A percentile compares a stretch with the other conserved stretches of the same genome.
Conservation (phyloP, 2,888 invertebrate genomes). For the Drosophila robusta region DNA sequence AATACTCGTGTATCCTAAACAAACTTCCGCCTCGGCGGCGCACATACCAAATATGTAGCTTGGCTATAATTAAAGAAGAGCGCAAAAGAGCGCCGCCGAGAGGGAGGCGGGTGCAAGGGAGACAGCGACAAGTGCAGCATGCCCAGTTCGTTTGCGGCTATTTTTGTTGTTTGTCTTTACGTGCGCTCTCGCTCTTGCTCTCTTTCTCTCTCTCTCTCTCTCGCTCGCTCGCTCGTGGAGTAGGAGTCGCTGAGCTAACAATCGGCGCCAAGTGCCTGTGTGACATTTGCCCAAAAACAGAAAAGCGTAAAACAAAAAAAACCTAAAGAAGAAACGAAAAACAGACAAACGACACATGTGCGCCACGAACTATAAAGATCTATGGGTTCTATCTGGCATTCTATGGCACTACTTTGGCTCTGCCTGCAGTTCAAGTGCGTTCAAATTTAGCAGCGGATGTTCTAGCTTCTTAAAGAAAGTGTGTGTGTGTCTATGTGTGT, state of each 20-base stretch:
- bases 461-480: conserved; percentile 1
- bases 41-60: conserved; percentile 49
- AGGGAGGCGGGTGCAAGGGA: conserved; percentile 1
- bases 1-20: conserved; percentile 69
- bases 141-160: conserved; percentile 33
- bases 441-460: conserved; percentile 45
- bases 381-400: conserved; percentile 4
- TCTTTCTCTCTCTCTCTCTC: not conserved
- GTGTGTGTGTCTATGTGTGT: conserved; percentile 6
- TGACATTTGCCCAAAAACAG: conserved; percentile 59
- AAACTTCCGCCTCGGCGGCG: conserved; percentile 68
- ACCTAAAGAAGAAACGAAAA: not conserved
- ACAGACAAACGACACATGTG: conserved; percentile 32
- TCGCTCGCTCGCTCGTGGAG: not conserved
- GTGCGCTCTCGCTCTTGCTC: not conserved
- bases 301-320: not conserved
- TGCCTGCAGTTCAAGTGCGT: conserved; percentile 41
- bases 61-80: conserved; percentile 64
- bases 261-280: conserved; percentile 60
- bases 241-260: conserved; percentile 34
- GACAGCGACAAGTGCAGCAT: conserved; percentile 44
- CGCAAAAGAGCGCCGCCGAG: conserved; percentile 1
- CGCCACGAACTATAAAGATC: conserved; percentile 13
- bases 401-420: not conserved
- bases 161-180: conserved; percentile 26